Percentiles rank a stretch among this genome's conserved stretches.
These are phyloP conservation scores for Rhinatrema bivittatum DNA, from an alignment of 2,797 vertebrate genomes.

Conservation along the genomic window DNA sequence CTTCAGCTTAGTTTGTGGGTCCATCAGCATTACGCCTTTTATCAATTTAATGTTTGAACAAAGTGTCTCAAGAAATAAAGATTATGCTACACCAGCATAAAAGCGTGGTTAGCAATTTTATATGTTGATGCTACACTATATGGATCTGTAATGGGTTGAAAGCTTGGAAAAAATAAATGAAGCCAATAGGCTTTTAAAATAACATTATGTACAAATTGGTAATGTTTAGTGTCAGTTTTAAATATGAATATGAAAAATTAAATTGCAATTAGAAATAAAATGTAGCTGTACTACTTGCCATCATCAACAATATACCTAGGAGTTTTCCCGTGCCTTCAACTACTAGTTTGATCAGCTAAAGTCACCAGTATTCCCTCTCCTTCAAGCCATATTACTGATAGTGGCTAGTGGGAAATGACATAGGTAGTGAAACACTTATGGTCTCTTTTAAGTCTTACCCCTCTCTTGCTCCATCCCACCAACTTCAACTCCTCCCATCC, in stretches of 20 bases:
- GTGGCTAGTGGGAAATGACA: too few species aligned
- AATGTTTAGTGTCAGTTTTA: slow-evolving; percentile 30
- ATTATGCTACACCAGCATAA: slow-evolving; percentile 37
- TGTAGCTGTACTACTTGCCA: slow-evolving; percentile 7
- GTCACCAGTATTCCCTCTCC: too few species aligned
- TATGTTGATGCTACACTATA: slow-evolving; percentile 28
- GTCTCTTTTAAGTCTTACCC: too few species aligned
- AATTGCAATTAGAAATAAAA: slow-evolving; percentile 20
- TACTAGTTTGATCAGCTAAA: too few species aligned
- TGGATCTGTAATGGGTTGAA: slow-evolving; percentile 28
- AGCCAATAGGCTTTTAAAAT: slow-evolving; percentile 34
- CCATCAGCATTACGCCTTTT: slow-evolving; percentile 37
- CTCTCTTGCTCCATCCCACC: too few species aligned
- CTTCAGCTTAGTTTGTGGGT: slow-evolving; percentile 37
- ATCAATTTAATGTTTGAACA: slow-evolving; percentile 52
- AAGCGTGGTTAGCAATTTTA: slow-evolving; percentile 30
- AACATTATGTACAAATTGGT: slow-evolving; percentile 15
- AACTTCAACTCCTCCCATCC: too few species aligned
- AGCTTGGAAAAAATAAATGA: slow-evolving; percentile 29
- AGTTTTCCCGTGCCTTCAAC: neutral
- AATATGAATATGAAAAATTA: slow-evolving; percentile 22
- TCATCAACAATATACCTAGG: slow-evolving; percentile 4
- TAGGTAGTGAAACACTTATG: too few species aligned
- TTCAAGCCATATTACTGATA: too few species aligned
- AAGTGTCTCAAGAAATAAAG: slow-evolving; percentile 55